These are phyloP conservation scores for Arge pagana DNA, from an alignment of 2,888 invertebrate genomes.

Conservation along the genomic window DNA sequence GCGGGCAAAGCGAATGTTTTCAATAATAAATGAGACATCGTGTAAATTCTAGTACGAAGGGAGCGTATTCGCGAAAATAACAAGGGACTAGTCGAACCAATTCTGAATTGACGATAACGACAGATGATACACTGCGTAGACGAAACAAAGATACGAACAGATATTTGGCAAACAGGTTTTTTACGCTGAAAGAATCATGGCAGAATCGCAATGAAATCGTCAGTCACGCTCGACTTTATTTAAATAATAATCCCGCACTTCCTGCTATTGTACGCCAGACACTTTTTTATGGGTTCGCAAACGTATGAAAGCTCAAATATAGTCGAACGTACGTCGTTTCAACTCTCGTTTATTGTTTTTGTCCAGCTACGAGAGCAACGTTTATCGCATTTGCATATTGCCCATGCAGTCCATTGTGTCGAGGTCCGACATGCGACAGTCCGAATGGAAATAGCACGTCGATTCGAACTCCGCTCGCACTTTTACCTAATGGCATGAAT, in stretches of 20 bases:
- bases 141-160: too few relatives aligned
- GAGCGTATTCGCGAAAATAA: too few relatives aligned
- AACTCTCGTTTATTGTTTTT: conserved; percentile 54
- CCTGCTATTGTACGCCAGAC: conserved; percentile 18
- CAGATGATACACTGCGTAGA: too few relatives aligned
- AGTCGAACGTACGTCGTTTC: conserved; percentile 47
- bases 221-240: conserved; percentile 33
- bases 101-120: too few relatives aligned
- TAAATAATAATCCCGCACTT: conserved; percentile 39
- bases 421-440: conserved; percentile 51
- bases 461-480: too few relatives aligned
- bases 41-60: too few relatives aligned
- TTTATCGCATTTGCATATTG: conserved; percentile 51
- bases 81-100: too few relatives aligned
- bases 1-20: too few relatives aligned
- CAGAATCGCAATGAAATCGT: conserved; percentile 15
- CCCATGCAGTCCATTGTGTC: conserved; percentile 47
- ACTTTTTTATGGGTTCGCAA: conserved; percentile 52
- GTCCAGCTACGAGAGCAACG: conserved; percentile 40
- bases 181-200: neutral
- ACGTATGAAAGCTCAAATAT: conserved; percentile 42
- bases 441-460: conserved; percentile 52
- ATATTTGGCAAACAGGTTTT: conserved; percentile 9
- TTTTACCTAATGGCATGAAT: conserved; percentile 51
- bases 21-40: too few relatives aligned